These are phyloP conservation scores for Drosophila carrolli DNA, from an alignment of 1,140 invertebrate species.

Conservation along the genomic window DNA sequence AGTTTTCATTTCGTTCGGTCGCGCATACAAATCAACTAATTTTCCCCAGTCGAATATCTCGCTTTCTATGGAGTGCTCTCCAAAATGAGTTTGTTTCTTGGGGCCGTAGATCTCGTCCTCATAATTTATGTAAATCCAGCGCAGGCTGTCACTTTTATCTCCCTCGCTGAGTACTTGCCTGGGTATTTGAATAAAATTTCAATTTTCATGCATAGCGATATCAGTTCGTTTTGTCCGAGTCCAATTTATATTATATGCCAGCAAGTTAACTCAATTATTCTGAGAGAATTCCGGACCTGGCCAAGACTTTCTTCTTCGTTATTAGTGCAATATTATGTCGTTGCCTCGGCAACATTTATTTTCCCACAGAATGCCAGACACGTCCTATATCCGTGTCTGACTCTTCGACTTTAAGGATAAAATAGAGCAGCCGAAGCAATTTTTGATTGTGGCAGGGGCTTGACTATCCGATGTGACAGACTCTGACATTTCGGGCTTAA, in stretches of 20 bases:
- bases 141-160: conserved; percentile 49
- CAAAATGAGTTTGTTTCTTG: conserved; percentile 13
- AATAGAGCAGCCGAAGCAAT: conserved; percentile 44
- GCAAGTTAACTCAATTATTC: conserved; percentile 66
- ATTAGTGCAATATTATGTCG: conserved; percentile 62
- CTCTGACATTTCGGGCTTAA: conserved; percentile 27
- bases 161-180: conserved; percentile 21
- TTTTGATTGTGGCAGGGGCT: conserved; percentile 35
- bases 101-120: conserved; percentile 39
- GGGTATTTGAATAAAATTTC: conserved; percentile 74
- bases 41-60: conserved; percentile 25
- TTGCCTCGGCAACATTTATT: conserved; percentile 14
- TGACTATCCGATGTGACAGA: conserved; percentile 2
- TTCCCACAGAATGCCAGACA: conserved; percentile 45
- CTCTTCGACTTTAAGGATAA: conserved; percentile 34
- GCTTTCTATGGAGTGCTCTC: conserved; percentile 27
- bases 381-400: conserved; percentile 52
- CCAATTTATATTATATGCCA: conserved; percentile 44
- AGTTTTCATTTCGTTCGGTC: conserved; percentile 60
- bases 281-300: conserved; percentile 21
- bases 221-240: conserved; percentile 31
- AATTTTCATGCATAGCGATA: conserved; percentile 68
- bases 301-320: conserved; percentile 45
- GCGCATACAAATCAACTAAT: conserved; percentile 79
- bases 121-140: conserved; percentile 76